These are phyloP conservation scores for Proterorhinus semilunaris DNA, from an alignment of 2,113 vertebrate genomes.

Conservation along the genomic window DNA sequence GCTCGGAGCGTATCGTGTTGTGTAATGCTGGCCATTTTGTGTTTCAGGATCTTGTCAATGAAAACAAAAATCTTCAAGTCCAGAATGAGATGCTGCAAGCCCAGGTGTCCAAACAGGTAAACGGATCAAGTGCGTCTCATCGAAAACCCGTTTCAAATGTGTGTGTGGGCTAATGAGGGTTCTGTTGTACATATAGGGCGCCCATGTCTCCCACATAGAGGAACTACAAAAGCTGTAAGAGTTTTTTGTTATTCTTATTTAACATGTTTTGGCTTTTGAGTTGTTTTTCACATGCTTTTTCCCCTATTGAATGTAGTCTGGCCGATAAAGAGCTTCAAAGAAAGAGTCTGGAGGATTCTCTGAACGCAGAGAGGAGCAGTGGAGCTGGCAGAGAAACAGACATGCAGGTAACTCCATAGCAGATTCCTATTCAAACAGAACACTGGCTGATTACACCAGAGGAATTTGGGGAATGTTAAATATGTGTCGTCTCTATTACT, in stretches of 20 bases:
- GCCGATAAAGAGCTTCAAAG: constrained; percentile 79
- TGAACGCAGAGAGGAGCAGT: constrained; percentile 78
- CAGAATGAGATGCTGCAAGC: constrained; percentile 88
- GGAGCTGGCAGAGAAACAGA: constrained; percentile 73
- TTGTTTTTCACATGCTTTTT: background rate
- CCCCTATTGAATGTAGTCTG: constrained; percentile 54
- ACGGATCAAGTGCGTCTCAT: constrained; percentile 17
- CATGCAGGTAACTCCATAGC: constrained; percentile 71
- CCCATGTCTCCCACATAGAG: constrained; percentile 87
- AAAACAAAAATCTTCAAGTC: constrained; percentile 88
- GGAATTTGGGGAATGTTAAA: constrained; percentile 24
- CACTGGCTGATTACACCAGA: constrained; percentile 21
- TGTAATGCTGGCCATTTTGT: background rate
- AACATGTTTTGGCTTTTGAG: background rate
- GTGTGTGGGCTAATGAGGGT: constrained; percentile 36
- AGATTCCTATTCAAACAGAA: constrained; percentile 16
- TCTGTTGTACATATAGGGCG: constrained; percentile 58
- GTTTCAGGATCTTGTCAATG: constrained; percentile 88
- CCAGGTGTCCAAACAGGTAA: constrained; percentile 89
- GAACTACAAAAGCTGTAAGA: constrained; percentile 97
- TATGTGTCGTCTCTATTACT: background rate
- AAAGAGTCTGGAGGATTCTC: constrained; percentile 79
- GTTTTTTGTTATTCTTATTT: background rate
- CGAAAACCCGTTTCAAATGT: background rate
- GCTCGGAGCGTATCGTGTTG: too few relatives aligned